Conservation (phyloP, 2,888 invertebrate species). For the Bombyx huttoni region DNA sequence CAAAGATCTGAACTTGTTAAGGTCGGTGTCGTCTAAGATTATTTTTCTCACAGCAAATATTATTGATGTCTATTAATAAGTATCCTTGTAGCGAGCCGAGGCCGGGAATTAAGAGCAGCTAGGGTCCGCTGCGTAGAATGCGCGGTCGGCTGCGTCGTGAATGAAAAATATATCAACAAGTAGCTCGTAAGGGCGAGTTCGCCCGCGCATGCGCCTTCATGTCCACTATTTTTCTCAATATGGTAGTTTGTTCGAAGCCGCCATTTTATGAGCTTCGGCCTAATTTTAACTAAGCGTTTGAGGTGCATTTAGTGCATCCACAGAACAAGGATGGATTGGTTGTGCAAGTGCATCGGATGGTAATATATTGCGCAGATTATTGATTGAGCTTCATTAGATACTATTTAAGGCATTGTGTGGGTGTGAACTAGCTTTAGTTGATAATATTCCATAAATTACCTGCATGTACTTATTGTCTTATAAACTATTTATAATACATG, state of each 20-base stretch:
- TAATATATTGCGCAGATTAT: background rate
- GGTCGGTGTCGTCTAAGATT: background rate
- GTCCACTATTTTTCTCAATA: slow-evolving; percentile 29
- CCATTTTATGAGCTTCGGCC: slow-evolving; percentile 4
- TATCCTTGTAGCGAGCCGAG: slow-evolving; percentile 5
- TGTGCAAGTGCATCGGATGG: background rate
- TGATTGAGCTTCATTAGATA: background rate
- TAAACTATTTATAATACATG: too few species aligned
- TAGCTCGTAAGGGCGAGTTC: slow-evolving; percentile 28
- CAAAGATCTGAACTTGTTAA: background rate
- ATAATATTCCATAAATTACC: too few species aligned
- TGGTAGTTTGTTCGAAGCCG: slow-evolving; percentile 24
- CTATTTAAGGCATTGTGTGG: background rate
- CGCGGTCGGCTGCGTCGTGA: slow-evolving; percentile 50
- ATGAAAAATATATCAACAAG: slow-evolving; percentile 65
- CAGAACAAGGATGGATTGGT: background rate
- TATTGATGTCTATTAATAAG: slow-evolving; percentile 1
- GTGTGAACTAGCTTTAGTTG: too few species aligned
- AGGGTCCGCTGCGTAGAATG: slow-evolving; percentile 41
- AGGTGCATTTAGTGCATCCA: background rate
- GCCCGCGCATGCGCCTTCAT: slow-evolving; percentile 36
- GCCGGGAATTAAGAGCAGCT: slow-evolving; percentile 5
- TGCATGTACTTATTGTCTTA: too few species aligned
- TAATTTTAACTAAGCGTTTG: background rate
- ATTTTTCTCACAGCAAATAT: background rate